Evolutionary conservation across 2,888 invertebrate genomes (phyloP).

Genomic region (Scrobipalpa costella): DNA sequence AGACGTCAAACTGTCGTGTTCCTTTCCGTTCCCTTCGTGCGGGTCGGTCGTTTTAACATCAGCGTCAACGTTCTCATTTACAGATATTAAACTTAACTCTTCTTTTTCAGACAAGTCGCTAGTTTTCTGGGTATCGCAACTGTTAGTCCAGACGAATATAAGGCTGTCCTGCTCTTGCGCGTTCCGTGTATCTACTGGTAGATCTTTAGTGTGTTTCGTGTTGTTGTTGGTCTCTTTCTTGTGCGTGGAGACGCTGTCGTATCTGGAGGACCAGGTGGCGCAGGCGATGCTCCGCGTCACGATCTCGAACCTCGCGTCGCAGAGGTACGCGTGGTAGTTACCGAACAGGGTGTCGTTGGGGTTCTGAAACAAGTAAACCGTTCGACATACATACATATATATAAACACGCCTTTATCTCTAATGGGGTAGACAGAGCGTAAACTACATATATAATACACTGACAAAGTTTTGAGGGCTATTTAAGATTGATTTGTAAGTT

Average conservation of each 20-base stretch:
- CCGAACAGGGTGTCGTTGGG: conserved; percentile 86
- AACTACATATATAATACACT: no score
- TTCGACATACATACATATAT: not conserved
- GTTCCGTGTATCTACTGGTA: conserved; percentile 39
- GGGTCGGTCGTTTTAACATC: conserved; percentile 34
- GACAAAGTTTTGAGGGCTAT: no score
- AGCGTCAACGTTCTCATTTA: conserved; percentile 50
- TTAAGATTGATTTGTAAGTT: no score
- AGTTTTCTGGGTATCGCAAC: conserved; percentile 66
- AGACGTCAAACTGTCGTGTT: conserved; percentile 73
- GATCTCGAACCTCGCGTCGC: conserved; percentile 91
- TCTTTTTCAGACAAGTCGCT: conserved; percentile 62
- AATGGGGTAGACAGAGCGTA: no score
- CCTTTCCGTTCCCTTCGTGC: conserved; percentile 46
- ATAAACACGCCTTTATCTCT: no score
- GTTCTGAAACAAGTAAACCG: conserved; percentile 65
- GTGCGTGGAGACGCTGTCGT: conserved; percentile 83
- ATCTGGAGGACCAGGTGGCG: conserved; percentile 88
- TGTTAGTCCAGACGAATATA: conserved; percentile 68
- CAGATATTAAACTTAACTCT: conserved; percentile 61
- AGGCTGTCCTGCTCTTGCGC: conserved; percentile 70
- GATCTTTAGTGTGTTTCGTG: conserved; percentile 63
- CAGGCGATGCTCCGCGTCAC: conserved; percentile 88
- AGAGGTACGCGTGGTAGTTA: conserved; percentile 92
- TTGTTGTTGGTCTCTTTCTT: conserved; percentile 69